Percentiles rank a stretch among this genome's conserved stretches.
Conservation (phyloP, 2,113 vertebrate species). For the Sitta europaea region DNA sequence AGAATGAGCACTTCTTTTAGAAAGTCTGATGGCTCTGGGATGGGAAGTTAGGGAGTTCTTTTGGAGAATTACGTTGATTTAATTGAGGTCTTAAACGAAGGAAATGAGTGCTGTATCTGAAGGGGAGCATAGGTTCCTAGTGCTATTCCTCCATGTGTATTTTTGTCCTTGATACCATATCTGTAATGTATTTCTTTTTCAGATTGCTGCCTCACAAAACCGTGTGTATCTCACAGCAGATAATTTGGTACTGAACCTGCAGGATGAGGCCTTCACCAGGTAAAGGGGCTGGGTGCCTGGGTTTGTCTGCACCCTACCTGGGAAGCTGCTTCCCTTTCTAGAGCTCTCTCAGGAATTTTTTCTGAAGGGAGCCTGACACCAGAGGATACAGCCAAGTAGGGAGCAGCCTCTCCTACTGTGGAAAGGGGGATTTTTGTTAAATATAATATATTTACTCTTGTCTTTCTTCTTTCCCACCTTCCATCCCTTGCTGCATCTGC, state of each 20-base stretch:
- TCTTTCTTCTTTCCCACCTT: neutral
- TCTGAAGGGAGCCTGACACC: neutral
- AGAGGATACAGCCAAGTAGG: neutral
- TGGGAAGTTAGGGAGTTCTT: neutral
- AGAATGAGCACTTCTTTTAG: constrained; percentile 41
- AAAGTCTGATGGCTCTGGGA: constrained; percentile 66
- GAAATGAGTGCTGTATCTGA: neutral
- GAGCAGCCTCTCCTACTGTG: neutral
- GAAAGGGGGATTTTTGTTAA: neutral
- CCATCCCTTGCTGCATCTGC: neutral
- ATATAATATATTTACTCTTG: neutral
- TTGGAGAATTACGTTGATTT: neutral
- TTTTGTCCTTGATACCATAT: neutral
- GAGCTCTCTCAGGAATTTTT: neutral
- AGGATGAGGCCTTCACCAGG: constrained; percentile 86
- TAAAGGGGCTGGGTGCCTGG: constrained; percentile 15
- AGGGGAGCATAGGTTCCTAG: neutral
- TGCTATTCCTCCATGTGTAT: fast-evolving
- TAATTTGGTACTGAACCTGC: constrained; percentile 89
- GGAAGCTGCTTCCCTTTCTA: neutral
- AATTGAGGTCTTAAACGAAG: neutral
- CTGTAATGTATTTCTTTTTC: neutral
- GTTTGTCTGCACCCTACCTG: neutral
- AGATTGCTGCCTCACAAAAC: constrained; percentile 90
- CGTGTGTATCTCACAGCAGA: constrained; percentile 90